phyloP scores from a whole-genome alignment of 2,797 vertebrate genomes.

The Linurgus olivaceus region DNA sequence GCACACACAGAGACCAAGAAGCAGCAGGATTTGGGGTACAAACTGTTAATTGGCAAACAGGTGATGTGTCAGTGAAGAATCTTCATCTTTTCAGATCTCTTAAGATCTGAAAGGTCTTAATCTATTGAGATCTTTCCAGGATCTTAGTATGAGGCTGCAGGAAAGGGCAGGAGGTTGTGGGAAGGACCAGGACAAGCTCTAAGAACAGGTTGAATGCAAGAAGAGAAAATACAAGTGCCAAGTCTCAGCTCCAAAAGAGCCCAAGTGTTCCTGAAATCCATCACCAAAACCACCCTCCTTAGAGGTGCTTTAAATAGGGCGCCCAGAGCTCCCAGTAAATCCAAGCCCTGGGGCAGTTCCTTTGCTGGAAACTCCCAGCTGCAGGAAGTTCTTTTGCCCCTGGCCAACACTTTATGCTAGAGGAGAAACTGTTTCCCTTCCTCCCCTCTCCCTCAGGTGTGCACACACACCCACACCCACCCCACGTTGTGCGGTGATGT shows the following conservation, averaged over 20 bases:
- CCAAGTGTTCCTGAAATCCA: background rate
- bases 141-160: rapidly evolving
- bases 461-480: background rate
- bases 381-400: background rate
- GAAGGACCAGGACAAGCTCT: background rate
- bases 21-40: background rate
- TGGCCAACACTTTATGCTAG: background rate
- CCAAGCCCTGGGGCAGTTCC: background rate
- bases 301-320: rapidly evolving
- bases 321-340: background rate
- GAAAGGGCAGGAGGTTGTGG: background rate
- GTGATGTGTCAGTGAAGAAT: background rate
- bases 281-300: background rate
- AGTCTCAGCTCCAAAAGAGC: background rate
- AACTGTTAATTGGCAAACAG: background rate
- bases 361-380: background rate
- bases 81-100: too few species aligned
- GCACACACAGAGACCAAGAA: background rate
- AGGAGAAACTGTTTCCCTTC: conserved; percentile 18
- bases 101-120: too few species aligned
- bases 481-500: background rate
- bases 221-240: background rate
- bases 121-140: background rate
- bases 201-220: background rate
- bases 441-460: background rate